These are phyloP conservation scores for Aptenodytes forsteri DNA, from an alignment of 2,113 vertebrate genomes.

Conservation along the genomic window DNA sequence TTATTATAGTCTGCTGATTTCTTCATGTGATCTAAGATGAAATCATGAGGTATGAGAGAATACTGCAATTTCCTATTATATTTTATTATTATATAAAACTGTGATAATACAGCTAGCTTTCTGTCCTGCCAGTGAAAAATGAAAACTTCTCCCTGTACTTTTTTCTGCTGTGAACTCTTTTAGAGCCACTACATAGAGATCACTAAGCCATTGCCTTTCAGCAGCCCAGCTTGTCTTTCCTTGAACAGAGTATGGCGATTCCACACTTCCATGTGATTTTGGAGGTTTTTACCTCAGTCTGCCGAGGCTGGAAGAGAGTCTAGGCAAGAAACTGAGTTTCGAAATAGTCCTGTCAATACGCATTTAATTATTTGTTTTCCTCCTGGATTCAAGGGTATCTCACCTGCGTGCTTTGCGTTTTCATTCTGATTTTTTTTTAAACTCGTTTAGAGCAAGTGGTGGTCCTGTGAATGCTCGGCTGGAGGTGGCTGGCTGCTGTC, in stretches of 20 bases:
- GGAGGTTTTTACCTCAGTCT: background rate
- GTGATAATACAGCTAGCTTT: background rate
- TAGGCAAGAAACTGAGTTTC: background rate
- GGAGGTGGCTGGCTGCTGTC: background rate
- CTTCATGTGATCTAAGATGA: slow-evolving; percentile 50
- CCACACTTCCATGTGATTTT: background rate
- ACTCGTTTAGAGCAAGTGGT: rapidly evolving
- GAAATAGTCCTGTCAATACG: background rate
- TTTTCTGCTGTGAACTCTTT: background rate
- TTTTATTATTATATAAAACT: background rate
- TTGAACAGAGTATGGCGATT: background rate
- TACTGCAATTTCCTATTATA: background rate
- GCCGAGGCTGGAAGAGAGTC: background rate
- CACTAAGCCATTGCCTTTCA: background rate
- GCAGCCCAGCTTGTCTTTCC: background rate
- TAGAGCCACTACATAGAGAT: background rate
- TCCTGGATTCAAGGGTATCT: background rate
- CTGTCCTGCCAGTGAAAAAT: background rate
- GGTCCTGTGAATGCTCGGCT: background rate
- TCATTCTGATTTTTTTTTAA: background rate
- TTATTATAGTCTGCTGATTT: slow-evolving; percentile 63
- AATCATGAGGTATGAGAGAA: slow-evolving; percentile 33
- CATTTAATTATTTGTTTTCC: background rate
- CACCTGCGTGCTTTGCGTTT: background rate
- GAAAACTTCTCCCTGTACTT: background rate